Percentiles rank a stretch among this genome's conserved stretches.
Conservation (phyloP, 1,140 invertebrate genomes). For the Cherax quadricarinatus region DNA sequence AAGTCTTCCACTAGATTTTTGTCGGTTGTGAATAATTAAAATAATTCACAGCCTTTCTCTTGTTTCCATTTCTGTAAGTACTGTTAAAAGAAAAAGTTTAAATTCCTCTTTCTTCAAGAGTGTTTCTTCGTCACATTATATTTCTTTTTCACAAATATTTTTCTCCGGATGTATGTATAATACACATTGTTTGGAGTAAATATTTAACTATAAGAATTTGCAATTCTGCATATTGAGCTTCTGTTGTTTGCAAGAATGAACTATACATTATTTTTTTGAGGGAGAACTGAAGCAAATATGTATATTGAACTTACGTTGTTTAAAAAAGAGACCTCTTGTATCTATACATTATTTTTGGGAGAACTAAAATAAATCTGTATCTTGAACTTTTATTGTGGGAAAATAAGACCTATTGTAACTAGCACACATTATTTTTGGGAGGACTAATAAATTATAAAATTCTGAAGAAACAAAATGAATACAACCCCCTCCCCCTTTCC, state of each 20-base stretch:
- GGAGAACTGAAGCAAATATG: too few species aligned
- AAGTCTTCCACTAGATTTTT: conserved; percentile 5
- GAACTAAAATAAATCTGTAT: too few species aligned
- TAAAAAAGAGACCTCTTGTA: too few species aligned
- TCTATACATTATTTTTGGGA: too few species aligned
- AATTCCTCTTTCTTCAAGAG: not conserved
- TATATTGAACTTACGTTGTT: too few species aligned
- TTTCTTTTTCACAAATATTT: not conserved
- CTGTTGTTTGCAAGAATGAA: too few species aligned
- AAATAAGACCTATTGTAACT: not conserved
- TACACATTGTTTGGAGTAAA: too few species aligned
- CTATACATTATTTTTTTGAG: too few species aligned
- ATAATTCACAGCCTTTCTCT: not conserved
- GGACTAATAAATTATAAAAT: not conserved
- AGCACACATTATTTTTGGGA: not conserved
- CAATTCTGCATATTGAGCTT: too few species aligned
- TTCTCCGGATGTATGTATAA: too few species aligned
- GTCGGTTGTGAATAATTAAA: not conserved
- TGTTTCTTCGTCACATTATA: not conserved
- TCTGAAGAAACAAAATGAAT: not conserved
- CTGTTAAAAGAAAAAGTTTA: not conserved
- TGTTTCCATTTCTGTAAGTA: not conserved
- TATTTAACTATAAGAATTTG: too few species aligned
- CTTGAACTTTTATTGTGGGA: too few species aligned
- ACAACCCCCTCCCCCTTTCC: not conserved